Conservation (phyloP, 2,113 vertebrate genomes). For the Calypte anna region DNA sequence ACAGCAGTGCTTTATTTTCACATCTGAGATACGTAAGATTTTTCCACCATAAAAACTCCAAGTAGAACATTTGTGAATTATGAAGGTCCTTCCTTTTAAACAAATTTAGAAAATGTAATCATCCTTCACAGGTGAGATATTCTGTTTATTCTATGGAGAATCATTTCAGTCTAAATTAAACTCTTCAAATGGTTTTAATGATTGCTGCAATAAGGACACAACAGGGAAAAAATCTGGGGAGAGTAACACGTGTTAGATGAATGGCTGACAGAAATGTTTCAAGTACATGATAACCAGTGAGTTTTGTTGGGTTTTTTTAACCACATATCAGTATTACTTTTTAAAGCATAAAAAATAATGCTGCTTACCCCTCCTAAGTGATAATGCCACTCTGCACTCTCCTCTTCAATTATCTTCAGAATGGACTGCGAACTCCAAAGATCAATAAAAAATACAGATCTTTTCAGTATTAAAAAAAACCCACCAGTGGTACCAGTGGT, state of each 20-base stretch:
- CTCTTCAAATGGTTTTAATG: constrained; percentile 71
- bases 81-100: constrained; percentile 68
- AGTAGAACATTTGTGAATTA: constrained; percentile 48
- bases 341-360: constrained; percentile 3
- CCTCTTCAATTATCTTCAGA: neutral
- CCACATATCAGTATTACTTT: constrained; percentile 51
- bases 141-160: constrained; percentile 75
- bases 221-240: constrained; percentile 67
- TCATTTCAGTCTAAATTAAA: constrained; percentile 77
- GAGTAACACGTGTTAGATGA: constrained; percentile 65
- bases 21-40: neutral
- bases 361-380: neutral
- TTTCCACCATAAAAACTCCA: constrained; percentile 32
- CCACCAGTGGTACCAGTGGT: neutral
- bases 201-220: constrained; percentile 72
- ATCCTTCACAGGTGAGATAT: constrained; percentile 75
- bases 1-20: constrained; percentile 26
- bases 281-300: constrained; percentile 51
- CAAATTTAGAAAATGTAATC: constrained; percentile 70
- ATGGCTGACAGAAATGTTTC: constrained; percentile 73
- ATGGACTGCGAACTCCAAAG: neutral
- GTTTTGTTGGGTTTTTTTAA: constrained; percentile 16
- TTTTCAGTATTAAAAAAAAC: neutral
- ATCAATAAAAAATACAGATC: neutral
- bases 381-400: neutral